Conservation (phyloP, 2,113 vertebrate species). For the Chaetorhynchus papuensis region DNA sequence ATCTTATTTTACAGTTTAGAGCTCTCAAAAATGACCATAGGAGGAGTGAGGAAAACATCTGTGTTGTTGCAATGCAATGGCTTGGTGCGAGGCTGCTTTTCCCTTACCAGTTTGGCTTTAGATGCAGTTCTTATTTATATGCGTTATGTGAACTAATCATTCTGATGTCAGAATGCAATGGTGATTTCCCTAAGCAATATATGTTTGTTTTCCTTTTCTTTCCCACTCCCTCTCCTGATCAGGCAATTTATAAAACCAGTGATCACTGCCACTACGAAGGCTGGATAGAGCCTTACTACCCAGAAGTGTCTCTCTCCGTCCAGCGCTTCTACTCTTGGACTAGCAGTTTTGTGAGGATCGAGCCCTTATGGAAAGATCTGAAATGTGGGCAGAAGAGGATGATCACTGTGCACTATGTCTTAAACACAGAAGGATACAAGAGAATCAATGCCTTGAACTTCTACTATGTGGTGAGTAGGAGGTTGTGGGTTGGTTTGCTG, state of each 20-base stretch:
- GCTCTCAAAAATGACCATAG: not conserved
- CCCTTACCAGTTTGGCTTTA: not conserved
- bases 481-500: not conserved
- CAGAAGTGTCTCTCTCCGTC: not conserved
- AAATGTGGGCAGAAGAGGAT: constrained; percentile 14
- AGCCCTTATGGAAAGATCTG: constrained; percentile 18
- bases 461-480: constrained; percentile 47
- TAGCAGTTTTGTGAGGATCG: constrained; percentile 61
- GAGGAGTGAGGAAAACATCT: not conserved
- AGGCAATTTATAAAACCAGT: constrained; percentile 52
- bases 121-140: not conserved
- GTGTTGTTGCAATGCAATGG: not conserved
- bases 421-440: constrained; percentile 15
- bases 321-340: constrained; percentile 63
- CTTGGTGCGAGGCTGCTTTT: not conserved
- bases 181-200: not conserved
- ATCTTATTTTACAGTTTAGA: not conserved
- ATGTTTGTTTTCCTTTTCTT: not conserved
- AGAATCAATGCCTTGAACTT: not conserved
- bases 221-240: not conserved
- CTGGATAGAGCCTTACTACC: constrained; percentile 58
- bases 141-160: not conserved
- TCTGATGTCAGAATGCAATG: not conserved
- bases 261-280: constrained; percentile 52
- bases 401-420: constrained; percentile 45